These are phyloP conservation scores for Aleiodes leptofemur DNA, from an alignment of 2,888 invertebrate genomes.

Conservation along the genomic window DNA sequence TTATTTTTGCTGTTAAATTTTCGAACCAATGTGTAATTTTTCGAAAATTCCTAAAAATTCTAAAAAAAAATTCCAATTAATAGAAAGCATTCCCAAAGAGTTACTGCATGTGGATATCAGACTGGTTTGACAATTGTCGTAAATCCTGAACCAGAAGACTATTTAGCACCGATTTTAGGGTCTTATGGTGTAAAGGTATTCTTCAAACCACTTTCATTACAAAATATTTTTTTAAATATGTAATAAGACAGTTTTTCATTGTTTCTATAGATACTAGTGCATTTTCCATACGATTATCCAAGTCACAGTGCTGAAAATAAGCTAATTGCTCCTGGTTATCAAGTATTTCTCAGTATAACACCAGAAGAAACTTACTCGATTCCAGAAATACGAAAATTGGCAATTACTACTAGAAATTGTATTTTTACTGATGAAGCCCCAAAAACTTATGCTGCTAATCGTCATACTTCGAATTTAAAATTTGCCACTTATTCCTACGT, in stretches of 20 bases:
- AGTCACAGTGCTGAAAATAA: conserved; percentile 80
- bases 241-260: not conserved
- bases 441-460: not conserved
- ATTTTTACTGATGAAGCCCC: conserved; percentile 78
- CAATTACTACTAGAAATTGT: conserved; percentile 78
- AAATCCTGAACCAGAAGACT: conserved; percentile 78
- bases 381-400: conserved; percentile 76
- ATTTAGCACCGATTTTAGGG: conserved; percentile 79
- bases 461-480: conserved; percentile 66
- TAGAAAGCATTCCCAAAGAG: conserved; percentile 76
- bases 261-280: conserved; percentile 78
- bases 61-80: not conserved
- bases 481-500: conserved; percentile 78
- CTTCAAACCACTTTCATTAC: conserved; percentile 45
- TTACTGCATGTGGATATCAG: conserved; percentile 83
- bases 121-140: conserved; percentile 81
- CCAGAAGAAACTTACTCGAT: conserved; percentile 82
- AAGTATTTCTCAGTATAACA: conserved; percentile 80
- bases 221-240: not conserved
- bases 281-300: conserved; percentile 81
- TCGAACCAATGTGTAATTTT: too few species aligned
- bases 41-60: too few species aligned
- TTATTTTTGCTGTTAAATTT: not conserved
- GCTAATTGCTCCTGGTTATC: conserved; percentile 78
- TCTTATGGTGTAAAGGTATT: conserved; percentile 80